Conservation (phyloP, 2,797 vertebrate species). For the Enteromius anoplus region DNA sequence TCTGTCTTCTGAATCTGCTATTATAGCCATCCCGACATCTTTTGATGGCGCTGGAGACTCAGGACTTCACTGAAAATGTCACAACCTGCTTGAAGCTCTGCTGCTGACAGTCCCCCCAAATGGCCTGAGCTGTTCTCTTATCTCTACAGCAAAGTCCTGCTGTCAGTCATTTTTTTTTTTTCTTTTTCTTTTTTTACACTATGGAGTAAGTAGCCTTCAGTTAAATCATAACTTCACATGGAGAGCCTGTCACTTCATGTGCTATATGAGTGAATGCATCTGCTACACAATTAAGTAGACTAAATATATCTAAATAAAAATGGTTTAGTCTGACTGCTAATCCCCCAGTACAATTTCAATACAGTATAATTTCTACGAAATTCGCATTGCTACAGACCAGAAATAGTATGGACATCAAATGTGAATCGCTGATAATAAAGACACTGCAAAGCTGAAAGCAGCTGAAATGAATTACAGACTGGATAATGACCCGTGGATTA, state of each 20-base stretch:
- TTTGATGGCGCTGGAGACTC: constrained; percentile 40
- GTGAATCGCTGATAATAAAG: constrained; percentile 2
- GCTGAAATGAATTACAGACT: not conserved
- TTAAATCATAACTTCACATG: constrained; percentile 28
- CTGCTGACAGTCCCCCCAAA: constrained; percentile 46
- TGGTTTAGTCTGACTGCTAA: not conserved
- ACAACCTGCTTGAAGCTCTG: constrained; percentile 39
- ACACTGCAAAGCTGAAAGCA: not conserved
- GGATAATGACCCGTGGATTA: constrained; percentile 22
- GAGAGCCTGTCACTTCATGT: constrained; percentile 6
- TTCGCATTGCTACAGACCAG: not conserved
- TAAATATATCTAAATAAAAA: not conserved
- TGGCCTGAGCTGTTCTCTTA: constrained; percentile 45
- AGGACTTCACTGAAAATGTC: constrained; percentile 49
- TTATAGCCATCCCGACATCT: constrained; percentile 37
- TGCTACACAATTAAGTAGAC: not conserved
- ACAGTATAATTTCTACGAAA: not conserved
- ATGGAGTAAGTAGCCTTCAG: constrained; percentile 20
- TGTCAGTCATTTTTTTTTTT: constrained; percentile 45
- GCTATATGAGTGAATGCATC: constrained; percentile 1
- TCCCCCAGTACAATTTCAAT: not conserved
- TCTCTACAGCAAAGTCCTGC: constrained; percentile 48
- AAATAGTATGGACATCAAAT: not conserved
- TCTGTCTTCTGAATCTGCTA: constrained; percentile 29
- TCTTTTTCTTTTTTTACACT: constrained; percentile 5